Evolutionary conservation across 2,888 invertebrate species (phyloP).

Genomic region (Gonocerus acuteangulatus): DNA sequence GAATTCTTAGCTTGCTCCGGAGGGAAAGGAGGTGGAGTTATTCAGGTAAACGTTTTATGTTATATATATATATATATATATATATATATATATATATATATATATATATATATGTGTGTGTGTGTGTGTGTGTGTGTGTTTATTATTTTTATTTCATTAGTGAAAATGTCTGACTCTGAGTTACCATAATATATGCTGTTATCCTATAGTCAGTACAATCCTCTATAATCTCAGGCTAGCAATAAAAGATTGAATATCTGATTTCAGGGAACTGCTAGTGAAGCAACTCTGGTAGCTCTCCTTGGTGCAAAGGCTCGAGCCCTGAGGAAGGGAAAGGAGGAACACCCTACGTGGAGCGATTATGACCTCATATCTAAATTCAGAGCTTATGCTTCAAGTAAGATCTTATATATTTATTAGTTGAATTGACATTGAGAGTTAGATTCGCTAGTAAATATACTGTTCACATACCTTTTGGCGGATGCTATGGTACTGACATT

Average conservation of each 20-base stretch:
- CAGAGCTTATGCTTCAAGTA: conserved; percentile 79
- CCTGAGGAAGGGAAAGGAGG: conserved; percentile 57
- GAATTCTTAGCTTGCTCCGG: conserved; percentile 72
- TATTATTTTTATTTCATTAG: no score
- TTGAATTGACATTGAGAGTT: not conserved
- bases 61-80: no score
- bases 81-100: no score
- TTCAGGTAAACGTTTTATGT: conserved; percentile 52
- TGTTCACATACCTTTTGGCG: not conserved
- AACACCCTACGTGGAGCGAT: conserved; percentile 68
- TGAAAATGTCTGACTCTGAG: no score
- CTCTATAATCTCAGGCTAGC: no score
- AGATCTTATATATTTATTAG: conserved; percentile 42
- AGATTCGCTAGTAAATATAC: not conserved
- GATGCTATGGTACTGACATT: not conserved
- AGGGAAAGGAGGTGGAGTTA: conserved; percentile 79
- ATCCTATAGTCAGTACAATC: no score
- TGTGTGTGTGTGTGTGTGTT: no score
- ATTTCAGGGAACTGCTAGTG: conserved; percentile 82
- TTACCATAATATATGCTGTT: no score
- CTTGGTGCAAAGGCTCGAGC: conserved; percentile 79
- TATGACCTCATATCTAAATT: conserved; percentile 66
- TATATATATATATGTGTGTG: no score
- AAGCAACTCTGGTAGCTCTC: conserved; percentile 84
- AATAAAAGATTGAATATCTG: not conserved